Percentiles rank a stretch among this genome's conserved stretches.
These are phyloP conservation scores for Leptodactylus fuscus DNA, from an alignment of 2,113 vertebrate species.

Conservation along the genomic window DNA sequence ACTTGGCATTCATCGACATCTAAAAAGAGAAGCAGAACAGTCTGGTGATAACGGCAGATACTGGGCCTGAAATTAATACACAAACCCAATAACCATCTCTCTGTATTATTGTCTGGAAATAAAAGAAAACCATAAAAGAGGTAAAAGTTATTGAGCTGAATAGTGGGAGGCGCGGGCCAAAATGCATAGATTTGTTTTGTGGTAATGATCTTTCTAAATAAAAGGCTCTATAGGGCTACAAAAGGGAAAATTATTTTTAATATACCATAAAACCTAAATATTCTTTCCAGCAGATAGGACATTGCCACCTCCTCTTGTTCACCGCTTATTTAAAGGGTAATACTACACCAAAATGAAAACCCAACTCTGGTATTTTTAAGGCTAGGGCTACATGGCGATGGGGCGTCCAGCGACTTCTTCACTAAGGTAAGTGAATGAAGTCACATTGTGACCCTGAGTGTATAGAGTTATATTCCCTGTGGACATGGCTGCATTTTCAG, in stretches of 20 bases:
- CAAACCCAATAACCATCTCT: neutral
- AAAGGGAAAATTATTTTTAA: neutral
- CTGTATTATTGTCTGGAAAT: slow-evolving; percentile 2
- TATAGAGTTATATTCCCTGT: no score
- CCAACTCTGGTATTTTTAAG: neutral
- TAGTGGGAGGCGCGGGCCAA: neutral
- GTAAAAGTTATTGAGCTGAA: neutral
- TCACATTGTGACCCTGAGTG: no score
- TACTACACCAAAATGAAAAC: neutral
- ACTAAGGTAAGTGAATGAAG: no score
- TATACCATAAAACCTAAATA: neutral
- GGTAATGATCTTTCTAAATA: neutral
- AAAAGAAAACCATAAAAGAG: neutral
- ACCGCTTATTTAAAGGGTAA: neutral
- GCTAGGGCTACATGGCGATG: neutral
- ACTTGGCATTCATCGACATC: slow-evolving; percentile 92
- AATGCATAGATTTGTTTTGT: slow-evolving; percentile 6
- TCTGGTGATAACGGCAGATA: neutral
- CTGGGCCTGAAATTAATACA: neutral
- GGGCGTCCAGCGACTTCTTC: no score
- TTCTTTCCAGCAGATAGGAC: neutral
- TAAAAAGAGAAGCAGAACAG: slow-evolving; percentile 62
- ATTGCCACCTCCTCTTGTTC: neutral
- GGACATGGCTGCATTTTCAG: no score
- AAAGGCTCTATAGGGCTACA: neutral